Percentiles rank a stretch among this genome's conserved stretches.
Evolutionary conservation across 2,797 vertebrate genomes (phyloP).

Genomic region (Spondyliosoma cantharus): DNA sequence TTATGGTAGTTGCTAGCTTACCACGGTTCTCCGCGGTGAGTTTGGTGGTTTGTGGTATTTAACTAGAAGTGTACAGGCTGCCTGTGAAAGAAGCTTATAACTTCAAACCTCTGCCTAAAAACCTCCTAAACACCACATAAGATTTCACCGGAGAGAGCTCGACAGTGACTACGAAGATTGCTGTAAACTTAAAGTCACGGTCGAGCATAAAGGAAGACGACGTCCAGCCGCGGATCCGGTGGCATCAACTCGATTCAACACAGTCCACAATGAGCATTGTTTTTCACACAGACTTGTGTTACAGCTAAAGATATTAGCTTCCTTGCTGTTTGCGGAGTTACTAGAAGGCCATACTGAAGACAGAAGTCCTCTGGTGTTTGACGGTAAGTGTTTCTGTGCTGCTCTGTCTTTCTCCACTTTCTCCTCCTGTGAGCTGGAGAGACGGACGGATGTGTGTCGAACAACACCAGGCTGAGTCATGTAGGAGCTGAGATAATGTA

Average conservation of each 20-base stretch:
- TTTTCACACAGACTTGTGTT: not conserved
- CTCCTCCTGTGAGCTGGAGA: not conserved
- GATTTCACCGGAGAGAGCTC: not conserved
- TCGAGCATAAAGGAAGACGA: conserved; percentile 14
- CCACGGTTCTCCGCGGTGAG: not conserved
- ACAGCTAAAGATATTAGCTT: not conserved
- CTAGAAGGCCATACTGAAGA: not conserved
- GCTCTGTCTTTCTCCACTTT: not conserved
- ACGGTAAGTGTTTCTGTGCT: conserved; percentile 34
- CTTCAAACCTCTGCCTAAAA: accelerated
- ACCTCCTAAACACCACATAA: accelerated
- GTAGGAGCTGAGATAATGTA: too few relatives aligned
- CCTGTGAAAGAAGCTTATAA: not conserved
- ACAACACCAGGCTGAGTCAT: accelerated
- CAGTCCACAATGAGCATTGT: not conserved
- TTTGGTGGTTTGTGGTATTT: conserved; percentile 11
- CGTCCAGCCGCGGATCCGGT: not conserved
- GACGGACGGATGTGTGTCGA: too few relatives aligned
- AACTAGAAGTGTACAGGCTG: not conserved
- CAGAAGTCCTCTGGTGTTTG: not conserved
- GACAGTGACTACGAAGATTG: not conserved
- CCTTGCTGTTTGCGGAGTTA: accelerated
- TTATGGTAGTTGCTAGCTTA: not conserved
- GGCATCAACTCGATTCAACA: not conserved
- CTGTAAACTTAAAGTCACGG: not conserved